Percentiles rank a stretch among this genome's conserved stretches.
Evolutionary conservation across 2,113 vertebrate species (phyloP).

Genomic region (Microcebus murinus): DNA sequence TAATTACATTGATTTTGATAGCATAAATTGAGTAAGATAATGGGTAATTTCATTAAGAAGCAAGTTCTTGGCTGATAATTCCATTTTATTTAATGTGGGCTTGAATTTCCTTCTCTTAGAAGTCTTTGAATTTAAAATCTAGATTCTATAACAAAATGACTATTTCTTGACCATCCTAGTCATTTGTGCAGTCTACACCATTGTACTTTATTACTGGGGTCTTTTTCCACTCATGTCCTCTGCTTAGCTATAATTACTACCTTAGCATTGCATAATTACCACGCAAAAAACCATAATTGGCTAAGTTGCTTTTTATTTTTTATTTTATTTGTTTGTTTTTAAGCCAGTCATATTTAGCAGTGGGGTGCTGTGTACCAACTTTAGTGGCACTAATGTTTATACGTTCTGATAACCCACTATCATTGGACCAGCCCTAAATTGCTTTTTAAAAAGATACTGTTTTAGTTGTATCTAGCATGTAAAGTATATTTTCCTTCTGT

Average conservation of each 20-base stretch:
- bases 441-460: not conserved
- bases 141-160: slow-evolving; percentile 37
- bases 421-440: too few species aligned
- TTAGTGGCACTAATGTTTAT: too few species aligned
- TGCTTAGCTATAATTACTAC: slow-evolving; percentile 36
- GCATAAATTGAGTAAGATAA: slow-evolving; percentile 45
- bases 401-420: too few species aligned
- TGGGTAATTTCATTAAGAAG: slow-evolving; percentile 48
- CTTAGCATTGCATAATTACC: not conserved
- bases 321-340: too few species aligned
- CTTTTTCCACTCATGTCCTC: not conserved
- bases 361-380: too few species aligned
- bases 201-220: slow-evolving; percentile 31
- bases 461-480: slow-evolving; percentile 48
- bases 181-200: not conserved
- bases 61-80: slow-evolving; percentile 19
- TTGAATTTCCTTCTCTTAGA: slow-evolving; percentile 31
- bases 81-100: not conserved
- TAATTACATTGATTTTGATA: slow-evolving; percentile 19
- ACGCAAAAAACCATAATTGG: not conserved
- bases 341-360: too few species aligned
- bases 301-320: not conserved
- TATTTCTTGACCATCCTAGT: slow-evolving; percentile 40
- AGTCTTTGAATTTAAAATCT: slow-evolving; percentile 64
- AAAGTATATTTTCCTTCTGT: slow-evolving; percentile 64